Evolutionary conservation across 2,113 vertebrate genomes (phyloP), one percentile per base, ranked within the genome.

Genomic region (Chaetodon auriga): DNA sequence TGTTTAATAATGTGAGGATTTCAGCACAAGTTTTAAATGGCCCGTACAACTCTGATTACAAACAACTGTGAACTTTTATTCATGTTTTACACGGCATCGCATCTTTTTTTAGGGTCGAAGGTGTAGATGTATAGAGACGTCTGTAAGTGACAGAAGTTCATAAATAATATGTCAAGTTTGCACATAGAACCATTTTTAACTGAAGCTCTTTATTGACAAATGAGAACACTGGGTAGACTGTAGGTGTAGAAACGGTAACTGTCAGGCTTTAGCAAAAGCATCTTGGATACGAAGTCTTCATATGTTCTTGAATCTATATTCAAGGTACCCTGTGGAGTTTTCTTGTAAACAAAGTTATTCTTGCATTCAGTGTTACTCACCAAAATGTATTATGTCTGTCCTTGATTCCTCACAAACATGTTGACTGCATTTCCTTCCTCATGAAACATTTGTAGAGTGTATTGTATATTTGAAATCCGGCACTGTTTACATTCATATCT

Each of bases 401-500:
- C 43, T 69, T 51, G 54, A 78, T 54, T 41, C 30, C 14, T 49
- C 21, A 38, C 63, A 46, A 16, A 58, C 45, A 51, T 51, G 15
- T 53, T 30, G 16, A 51, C 69, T 23, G 41, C 5, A 16, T 58
- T 48, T 46, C 30, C 55, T 48, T 70, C 30, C 66, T 38, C 11
- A 15, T 21, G 3, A 53, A 53, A 69, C 46, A 74, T 74, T 63
- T 63, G 13, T n/a, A n/a, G 30, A 23, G 46, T 14, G 5, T 3
- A 23, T 64, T 4, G 25, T 61, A 46, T 74, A 30, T 30, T 46
- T 13, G 7, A 75, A 23, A 38, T 74, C 45, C 25, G 38, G 25
- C 54, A 60, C 49, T 60, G 61, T 68, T 35, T 57, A 65, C 41
- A 66, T 77, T 48, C 21, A 49, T 41, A 36, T 60, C 25, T 73